A percentile compares a stretch with the other conserved stretches of the same genome.
Conservation (phyloP, 2,888 invertebrate species). For the Aphodius sticticus region DNA sequence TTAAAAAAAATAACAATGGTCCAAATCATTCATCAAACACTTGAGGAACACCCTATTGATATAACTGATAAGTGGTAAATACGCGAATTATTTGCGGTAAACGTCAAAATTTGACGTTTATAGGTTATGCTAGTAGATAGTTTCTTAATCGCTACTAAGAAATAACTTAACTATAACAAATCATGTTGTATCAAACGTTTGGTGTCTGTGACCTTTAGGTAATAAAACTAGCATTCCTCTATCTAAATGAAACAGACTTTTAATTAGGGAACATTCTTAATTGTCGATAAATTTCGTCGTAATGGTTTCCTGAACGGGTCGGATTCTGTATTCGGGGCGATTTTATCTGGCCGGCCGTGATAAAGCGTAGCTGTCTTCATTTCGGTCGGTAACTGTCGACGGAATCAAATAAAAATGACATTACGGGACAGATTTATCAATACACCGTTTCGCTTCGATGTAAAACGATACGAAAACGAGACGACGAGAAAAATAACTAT, state of each 20-base stretch:
- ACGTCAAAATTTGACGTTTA: background rate
- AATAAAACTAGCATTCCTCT: background rate
- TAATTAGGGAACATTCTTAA: background rate
- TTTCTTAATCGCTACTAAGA: background rate
- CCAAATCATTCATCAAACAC: background rate
- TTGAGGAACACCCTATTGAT: background rate
- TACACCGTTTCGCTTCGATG: constrained; percentile 10
- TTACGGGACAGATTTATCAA: constrained; percentile 31
- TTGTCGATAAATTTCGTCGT: background rate
- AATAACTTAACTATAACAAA: background rate
- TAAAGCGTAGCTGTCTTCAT: background rate
- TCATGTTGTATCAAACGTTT: background rate
- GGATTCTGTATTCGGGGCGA: background rate
- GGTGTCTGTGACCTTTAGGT: background rate
- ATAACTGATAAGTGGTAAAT: too few relatives aligned
- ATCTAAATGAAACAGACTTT: constrained; percentile 4
- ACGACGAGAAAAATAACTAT: background rate
- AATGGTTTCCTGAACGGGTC: constrained; percentile 4
- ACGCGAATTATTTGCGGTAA: background rate
- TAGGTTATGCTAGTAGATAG: background rate
- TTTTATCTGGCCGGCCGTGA: background rate
- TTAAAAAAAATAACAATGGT: background rate
- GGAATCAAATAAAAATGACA: constrained; percentile 35
- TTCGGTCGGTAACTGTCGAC: constrained; percentile 13
- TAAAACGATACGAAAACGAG: background rate